Conservation (phyloP, 2,797 vertebrate genomes). For the Buphagus erythrorhynchus region DNA sequence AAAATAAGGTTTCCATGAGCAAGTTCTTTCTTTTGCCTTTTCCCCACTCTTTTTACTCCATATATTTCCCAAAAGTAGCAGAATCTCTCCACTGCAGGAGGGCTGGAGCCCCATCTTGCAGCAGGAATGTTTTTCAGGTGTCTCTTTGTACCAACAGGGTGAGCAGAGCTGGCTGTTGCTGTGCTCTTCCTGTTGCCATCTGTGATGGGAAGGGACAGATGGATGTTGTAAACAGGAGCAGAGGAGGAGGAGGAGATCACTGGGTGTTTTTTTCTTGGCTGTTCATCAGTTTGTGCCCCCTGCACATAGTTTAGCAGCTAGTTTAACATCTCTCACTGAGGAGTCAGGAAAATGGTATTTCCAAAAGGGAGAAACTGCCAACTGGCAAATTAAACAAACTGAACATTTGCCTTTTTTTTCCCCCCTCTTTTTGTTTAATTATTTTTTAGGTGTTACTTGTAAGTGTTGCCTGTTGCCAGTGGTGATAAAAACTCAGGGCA, state of each 20-base stretch:
- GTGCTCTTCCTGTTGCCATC: neutral
- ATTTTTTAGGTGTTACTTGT: neutral
- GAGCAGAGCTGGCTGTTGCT: neutral
- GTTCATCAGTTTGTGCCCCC: neutral
- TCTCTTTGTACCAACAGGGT: neutral
- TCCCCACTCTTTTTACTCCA: neutral
- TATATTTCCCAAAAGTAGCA: neutral
- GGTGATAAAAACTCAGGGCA: neutral
- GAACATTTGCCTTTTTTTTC: neutral
- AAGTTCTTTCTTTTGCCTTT: neutral
- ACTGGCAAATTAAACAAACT: neutral
- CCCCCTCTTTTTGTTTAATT: neutral
- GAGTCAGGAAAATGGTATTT: neutral
- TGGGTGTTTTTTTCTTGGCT: neutral
- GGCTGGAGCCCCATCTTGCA: neutral
- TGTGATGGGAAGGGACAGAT: conserved; percentile 46
- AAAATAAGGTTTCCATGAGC: neutral
- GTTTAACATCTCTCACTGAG: neutral
- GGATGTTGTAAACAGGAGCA: conserved; percentile 36
- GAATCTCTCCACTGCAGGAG: neutral
- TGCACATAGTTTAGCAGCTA: neutral
- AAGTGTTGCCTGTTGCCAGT: neutral
- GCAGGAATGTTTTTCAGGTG: neutral
- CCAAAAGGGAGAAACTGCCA: neutral
- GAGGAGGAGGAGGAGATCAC: conserved; percentile 10